Conservation (phyloP, 2,113 vertebrate species). For the Platichthys flesus region DNA sequence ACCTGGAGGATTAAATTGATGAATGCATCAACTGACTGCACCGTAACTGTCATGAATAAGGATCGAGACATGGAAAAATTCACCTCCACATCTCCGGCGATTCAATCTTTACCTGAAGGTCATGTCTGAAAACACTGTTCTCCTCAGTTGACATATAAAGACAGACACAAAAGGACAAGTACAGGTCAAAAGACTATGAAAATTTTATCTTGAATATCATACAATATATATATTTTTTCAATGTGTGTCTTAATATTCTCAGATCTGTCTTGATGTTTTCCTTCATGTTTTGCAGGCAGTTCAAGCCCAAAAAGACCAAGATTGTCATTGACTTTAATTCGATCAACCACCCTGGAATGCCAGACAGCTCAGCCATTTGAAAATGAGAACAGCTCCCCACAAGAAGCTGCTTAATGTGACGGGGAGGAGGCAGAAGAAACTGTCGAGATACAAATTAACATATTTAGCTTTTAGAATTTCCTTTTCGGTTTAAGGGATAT, state of each 20-base stretch:
- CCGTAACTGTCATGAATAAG: too few species aligned
- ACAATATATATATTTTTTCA: not conserved
- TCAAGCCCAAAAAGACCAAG: constrained; percentile 66
- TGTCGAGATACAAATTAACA: not conserved
- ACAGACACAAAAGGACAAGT: too few species aligned
- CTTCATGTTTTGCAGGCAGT: constrained; percentile 59
- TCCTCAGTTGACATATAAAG: not conserved
- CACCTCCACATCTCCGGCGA: too few species aligned
- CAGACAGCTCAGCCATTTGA: constrained; percentile 35
- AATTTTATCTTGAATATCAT: not conserved
- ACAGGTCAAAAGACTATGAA: not conserved
- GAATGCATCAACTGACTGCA: too few species aligned
- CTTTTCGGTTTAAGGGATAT: constrained; percentile 15
- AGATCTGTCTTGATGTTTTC: not conserved
- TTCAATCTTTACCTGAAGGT: too few species aligned
- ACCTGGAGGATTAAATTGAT: too few species aligned
- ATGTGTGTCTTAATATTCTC: not conserved
- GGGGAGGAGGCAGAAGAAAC: constrained; percentile 1
- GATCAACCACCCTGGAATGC: constrained; percentile 62
- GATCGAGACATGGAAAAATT: too few species aligned
- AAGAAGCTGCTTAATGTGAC: constrained; percentile 18
- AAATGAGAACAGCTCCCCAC: constrained; percentile 68
- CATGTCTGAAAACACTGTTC: too few species aligned
- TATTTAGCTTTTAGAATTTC: constrained; percentile 3
- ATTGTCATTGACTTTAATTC: constrained; percentile 76